Evolutionary conservation across 2,888 invertebrate species (phyloP).

Genomic region (Erebia ligea): DNA sequence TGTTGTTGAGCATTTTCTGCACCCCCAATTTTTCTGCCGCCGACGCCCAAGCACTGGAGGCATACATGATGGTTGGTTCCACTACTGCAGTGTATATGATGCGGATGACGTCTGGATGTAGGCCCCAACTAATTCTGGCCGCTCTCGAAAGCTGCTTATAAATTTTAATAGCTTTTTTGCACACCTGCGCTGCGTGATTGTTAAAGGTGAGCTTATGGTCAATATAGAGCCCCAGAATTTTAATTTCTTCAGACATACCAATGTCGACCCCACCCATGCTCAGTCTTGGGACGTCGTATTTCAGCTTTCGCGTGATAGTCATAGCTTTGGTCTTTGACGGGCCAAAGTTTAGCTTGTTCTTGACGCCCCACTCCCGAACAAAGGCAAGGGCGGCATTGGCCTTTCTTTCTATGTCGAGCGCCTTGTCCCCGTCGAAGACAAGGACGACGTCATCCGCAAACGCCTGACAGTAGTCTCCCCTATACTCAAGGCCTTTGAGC

Average conservation of each 20-base stretch:
- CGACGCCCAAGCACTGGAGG: neutral
- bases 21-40: neutral
- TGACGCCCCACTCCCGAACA: no score
- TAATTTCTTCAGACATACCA: neutral
- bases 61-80: neutral
- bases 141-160: neutral
- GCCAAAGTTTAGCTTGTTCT: no score
- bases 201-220: neutral
- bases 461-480: conserved; percentile 33
- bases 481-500: neutral
- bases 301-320: neutral
- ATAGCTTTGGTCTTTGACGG: no score
- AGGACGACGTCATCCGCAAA: conserved; percentile 44
- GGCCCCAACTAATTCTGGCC: neutral
- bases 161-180: neutral
- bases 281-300: neutral
- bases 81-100: neutral
- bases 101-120: neutral
- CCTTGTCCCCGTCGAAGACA: conserved; percentile 6
- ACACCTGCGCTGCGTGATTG: neutral
- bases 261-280: no score
- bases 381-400: no score
- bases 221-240: neutral
- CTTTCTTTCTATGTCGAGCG: no score
- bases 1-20: neutral